phyloP scores from a whole-genome alignment of 2,113 vertebrate species.

The Leucopsar rothschildi region DNA sequence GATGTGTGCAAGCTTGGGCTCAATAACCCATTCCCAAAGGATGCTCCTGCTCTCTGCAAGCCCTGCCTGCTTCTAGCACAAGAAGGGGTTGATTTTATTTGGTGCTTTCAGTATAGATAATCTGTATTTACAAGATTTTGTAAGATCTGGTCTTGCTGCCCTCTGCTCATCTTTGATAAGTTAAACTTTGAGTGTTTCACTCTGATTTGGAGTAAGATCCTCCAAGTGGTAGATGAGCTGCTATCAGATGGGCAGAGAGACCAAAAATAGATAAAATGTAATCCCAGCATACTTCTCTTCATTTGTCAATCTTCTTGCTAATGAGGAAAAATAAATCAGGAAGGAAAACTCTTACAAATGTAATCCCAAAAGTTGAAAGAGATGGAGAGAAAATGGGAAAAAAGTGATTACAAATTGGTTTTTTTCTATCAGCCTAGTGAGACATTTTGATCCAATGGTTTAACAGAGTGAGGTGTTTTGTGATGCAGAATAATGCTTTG shows the following conservation, averaged over 20 bases:
- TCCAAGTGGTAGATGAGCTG: background rate
- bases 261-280: background rate
- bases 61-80: fast-evolving
- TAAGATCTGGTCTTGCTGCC: background rate
- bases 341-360: background rate
- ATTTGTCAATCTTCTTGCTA: background rate
- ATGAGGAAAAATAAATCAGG: background rate
- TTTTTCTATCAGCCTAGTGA: background rate
- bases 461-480: background rate
- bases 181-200: background rate
- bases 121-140: background rate
- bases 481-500: background rate
- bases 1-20: background rate
- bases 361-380: background rate
- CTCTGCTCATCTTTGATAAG: background rate
- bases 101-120: background rate
- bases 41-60: background rate
- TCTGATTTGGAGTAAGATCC: background rate
- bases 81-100: background rate
- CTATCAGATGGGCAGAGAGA: background rate
- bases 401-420: background rate
- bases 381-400: background rate
- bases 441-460: background rate
- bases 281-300: background rate
- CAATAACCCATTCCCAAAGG: background rate